Evolutionary conservation across 2,113 vertebrate genomes (phyloP).

Genomic region (Puffinus mauretanicus): DNA sequence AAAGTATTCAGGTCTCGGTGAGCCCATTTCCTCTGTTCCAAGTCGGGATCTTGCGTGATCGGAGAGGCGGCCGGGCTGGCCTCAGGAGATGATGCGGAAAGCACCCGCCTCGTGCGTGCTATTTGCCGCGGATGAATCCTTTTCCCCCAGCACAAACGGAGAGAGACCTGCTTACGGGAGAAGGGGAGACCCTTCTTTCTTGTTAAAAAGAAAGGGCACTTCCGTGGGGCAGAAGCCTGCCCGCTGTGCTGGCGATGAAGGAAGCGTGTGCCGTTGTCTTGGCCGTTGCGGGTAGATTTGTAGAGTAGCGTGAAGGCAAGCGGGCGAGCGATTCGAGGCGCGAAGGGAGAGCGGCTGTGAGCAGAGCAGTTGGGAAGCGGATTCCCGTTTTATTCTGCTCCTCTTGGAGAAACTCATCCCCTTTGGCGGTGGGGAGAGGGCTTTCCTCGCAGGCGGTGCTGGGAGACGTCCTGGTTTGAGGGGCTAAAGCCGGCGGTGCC

Average conservation of each 20-base stretch:
- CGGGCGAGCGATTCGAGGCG: rapidly evolving
- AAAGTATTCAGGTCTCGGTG: not conserved
- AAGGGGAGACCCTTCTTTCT: not conserved
- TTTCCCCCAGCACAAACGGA: not conserved
- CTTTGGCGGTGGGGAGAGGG: not conserved
- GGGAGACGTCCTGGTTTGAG: not conserved
- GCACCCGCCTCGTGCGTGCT: rapidly evolving
- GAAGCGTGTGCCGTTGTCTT: not conserved
- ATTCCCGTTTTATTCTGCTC: not conserved
- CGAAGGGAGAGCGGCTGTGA: rapidly evolving
- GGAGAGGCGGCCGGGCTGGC: not conserved
- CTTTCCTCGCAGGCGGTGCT: rapidly evolving
- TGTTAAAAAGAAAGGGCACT: no score
- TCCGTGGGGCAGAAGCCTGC: not conserved
- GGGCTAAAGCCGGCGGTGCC: not conserved
- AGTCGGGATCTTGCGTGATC: not conserved
- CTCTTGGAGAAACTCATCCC: rapidly evolving
- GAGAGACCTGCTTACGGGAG: not conserved
- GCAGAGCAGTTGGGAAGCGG: not conserved
- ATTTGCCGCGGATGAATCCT: not conserved
- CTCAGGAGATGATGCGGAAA: not conserved
- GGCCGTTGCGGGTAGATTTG: not conserved
- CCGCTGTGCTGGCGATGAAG: not conserved
- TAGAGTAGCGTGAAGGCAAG: not conserved
- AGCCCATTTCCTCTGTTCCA: not conserved